Evolutionary conservation across 2,888 invertebrate genomes (phyloP).

Genomic region (Lochmaea crataegi): DNA sequence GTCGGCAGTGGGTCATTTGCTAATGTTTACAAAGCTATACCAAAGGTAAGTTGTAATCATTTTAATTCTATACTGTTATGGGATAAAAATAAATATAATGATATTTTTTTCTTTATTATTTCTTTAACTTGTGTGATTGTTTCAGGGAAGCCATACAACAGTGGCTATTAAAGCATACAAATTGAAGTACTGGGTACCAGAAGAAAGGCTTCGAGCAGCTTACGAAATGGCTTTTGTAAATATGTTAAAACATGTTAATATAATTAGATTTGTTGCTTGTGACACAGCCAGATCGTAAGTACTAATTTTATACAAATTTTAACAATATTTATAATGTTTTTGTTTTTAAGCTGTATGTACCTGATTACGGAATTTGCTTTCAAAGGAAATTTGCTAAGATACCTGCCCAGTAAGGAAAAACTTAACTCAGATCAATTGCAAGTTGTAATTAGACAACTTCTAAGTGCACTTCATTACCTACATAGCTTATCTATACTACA

Average conservation of each 20-base stretch:
- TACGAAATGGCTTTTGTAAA: conserved; percentile 44
- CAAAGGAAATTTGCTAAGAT: conserved; percentile 34
- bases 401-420: conserved; percentile 16
- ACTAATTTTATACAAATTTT: not conserved
- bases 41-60: conserved; percentile 20
- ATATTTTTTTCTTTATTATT: not conserved
- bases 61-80: not conserved
- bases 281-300: conserved; percentile 39
- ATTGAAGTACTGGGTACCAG: conserved; percentile 20
- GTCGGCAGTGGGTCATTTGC: conserved; percentile 39
- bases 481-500: conserved; percentile 43
- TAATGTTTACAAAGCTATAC: conserved; percentile 35
- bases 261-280: conserved; percentile 36
- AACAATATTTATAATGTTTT: not conserved
- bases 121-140: not conserved
- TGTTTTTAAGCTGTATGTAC: conserved; percentile 44
- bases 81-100: no score
- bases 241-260: conserved; percentile 41
- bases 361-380: conserved; percentile 45
- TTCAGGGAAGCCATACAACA: conserved; percentile 20
- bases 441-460: conserved; percentile 42
- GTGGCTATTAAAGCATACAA: conserved; percentile 38
- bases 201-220: conserved; percentile 34
- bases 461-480: conserved; percentile 41
- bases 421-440: conserved; percentile 33